Evolutionary conservation across 92 coral and sea anemone species (phyloP), one percentile per base, ranked within the genome.

Genomic region (Porites cylindrica): DNA sequence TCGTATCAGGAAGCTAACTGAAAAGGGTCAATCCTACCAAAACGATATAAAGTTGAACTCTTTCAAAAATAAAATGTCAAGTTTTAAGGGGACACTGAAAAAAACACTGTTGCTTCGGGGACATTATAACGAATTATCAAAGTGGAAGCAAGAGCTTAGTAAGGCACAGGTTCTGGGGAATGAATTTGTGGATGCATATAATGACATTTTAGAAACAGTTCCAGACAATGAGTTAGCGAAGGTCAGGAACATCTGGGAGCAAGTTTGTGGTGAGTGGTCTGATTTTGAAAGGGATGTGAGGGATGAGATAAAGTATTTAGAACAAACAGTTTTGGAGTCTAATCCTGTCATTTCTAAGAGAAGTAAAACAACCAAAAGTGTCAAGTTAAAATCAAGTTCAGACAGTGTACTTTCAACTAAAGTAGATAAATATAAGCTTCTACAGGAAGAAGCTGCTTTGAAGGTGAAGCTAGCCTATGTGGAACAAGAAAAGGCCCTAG

Each of bases 121-220:
- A 5, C 70, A 65, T 8, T 65, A n/a, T 3, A 65, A 65, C 14
- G 70, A 65, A 17, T 38, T 38, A 38, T 38, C 47, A 38, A 38
- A 38, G 47, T 38, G 47, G 47, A 38, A 38, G 47, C 47, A 38
- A 38, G 47, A 38, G 47, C 47, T 38, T 38, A 38, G 7, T 38
- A 38, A 38, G 47, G 47, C 47, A 51, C 64, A 74, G 47, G 78
- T 74, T 51, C 61, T 74, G 78, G 50, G 64, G 47, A 74, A 51
- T 74, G 38, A 74, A 74, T 7, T 74, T 51, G 26, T 26, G 26
- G 78, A 52, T n/a, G 59, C 32, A n/a, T 74, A 63, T 75, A 61
- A 64, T 23, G 82, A 84, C 51, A 24, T 84, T 32, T 62, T 23
- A 84, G 75, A 84, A 74, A 74, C 23, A 8, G 78, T 13, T 74